Conservation (phyloP, 2,113 vertebrate species). For the Colossoma macropomum region DNA sequence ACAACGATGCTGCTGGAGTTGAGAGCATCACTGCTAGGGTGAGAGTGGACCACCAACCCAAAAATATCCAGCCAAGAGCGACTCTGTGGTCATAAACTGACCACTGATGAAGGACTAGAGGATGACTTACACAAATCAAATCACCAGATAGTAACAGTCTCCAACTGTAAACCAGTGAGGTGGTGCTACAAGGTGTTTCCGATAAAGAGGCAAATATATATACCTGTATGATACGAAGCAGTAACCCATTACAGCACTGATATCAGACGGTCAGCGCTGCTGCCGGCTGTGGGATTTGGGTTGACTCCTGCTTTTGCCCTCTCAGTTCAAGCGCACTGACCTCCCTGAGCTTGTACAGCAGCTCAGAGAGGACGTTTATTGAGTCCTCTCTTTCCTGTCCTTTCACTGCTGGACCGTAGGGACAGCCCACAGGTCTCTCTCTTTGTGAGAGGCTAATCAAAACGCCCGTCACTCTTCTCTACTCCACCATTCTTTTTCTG, state of each 20-base stretch:
- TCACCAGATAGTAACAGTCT: no score
- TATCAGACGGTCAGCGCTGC: background rate
- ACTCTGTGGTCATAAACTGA: no score
- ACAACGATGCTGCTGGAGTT: no score
- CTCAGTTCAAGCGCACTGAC: background rate
- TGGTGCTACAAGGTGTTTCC: no score
- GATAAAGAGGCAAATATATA: background rate
- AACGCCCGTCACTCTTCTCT: slow-evolving; percentile 36
- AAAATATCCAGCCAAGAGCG: no score
- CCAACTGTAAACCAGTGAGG: no score
- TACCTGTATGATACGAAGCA: background rate
- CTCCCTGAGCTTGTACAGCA: slow-evolving; percentile 17
- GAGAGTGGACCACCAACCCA: no score
- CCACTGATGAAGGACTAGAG: background rate
- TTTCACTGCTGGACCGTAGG: slow-evolving; percentile 31
- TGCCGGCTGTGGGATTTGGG: no score
- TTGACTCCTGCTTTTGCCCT: background rate
- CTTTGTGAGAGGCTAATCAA: slow-evolving; percentile 44
- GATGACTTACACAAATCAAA: no score
- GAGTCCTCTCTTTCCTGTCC: slow-evolving; percentile 15
- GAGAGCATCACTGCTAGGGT: no score
- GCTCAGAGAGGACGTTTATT: slow-evolving; percentile 8
- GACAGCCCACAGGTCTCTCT: slow-evolving; percentile 21
- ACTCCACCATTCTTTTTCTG: slow-evolving; percentile 8
- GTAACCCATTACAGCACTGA: background rate